Conservation (phyloP, 2,888 invertebrate species). For the Pristionchus entomophagus region DNA sequence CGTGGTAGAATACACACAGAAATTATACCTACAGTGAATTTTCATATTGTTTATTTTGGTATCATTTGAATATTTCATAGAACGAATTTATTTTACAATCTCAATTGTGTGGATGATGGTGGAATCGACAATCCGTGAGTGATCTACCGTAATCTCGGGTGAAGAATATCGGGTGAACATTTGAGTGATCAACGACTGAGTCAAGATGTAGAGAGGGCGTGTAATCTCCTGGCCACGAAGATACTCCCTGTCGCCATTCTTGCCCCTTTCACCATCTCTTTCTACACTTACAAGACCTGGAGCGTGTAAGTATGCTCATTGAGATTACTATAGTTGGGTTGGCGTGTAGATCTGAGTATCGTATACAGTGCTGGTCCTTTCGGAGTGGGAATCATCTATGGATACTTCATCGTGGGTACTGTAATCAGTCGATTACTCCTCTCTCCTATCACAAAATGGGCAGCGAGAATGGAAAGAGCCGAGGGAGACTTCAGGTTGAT, state of each 20-base stretch:
- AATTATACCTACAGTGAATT: slow-evolving; percentile 77
- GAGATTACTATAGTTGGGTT: neutral
- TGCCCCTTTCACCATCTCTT: slow-evolving; percentile 79
- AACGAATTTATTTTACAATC: slow-evolving; percentile 78
- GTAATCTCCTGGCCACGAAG: slow-evolving; percentile 76
- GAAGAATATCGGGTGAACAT: slow-evolving; percentile 56
- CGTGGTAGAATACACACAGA: slow-evolving; percentile 78
- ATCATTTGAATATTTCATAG: slow-evolving; percentile 2
- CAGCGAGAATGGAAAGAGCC: slow-evolving; percentile 79
- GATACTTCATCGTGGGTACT: slow-evolving; percentile 80
- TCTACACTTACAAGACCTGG: slow-evolving; percentile 79
- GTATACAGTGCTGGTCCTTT: slow-evolving; percentile 79
- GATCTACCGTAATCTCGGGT: neutral
- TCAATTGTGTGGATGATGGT: slow-evolving; percentile 78
- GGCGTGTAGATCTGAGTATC: too few species aligned
- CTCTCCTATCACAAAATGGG: slow-evolving; percentile 79
- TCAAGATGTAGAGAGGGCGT: slow-evolving; percentile 79
- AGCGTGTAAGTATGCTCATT: slow-evolving; percentile 75
- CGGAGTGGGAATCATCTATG: slow-evolving; percentile 79
- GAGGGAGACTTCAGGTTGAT: slow-evolving; percentile 80
- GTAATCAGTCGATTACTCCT: slow-evolving; percentile 80
- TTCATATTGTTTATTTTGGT: neutral
- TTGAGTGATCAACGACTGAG: slow-evolving; percentile 80
- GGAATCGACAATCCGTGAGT: slow-evolving; percentile 80
- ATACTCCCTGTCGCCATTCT: slow-evolving; percentile 70